These are phyloP conservation scores for Craterocephalus amniculus DNA, from an alignment of 2,797 vertebrate genomes.

Conservation along the genomic window DNA sequence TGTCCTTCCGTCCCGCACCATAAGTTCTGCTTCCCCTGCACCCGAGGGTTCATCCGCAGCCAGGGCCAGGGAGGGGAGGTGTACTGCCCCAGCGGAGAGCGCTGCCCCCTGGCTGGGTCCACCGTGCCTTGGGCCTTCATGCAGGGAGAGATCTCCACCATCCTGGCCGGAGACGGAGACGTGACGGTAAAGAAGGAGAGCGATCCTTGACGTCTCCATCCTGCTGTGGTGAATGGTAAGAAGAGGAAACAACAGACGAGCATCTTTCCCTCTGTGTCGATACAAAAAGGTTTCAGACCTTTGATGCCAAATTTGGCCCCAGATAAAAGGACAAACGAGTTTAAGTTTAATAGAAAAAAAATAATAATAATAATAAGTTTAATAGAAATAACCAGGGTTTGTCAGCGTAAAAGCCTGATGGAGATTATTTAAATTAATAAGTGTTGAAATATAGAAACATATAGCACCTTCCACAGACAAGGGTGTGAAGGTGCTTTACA, in stretches of 20 bases:
- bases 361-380: too few species aligned
- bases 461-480: too few species aligned
- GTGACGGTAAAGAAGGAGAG: slow-evolving; percentile 93
- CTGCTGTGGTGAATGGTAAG: slow-evolving; percentile 66
- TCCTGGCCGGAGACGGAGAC: slow-evolving; percentile 88
- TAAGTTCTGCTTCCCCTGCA: slow-evolving; percentile 95
- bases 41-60: slow-evolving; percentile 89
- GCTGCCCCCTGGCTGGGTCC: slow-evolving; percentile 90
- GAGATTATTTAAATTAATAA: too few species aligned
- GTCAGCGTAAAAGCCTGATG: too few species aligned
- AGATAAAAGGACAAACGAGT: too few species aligned
- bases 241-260: background rate
- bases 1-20: slow-evolving; percentile 89
- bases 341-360: too few species aligned
- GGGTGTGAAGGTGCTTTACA: too few species aligned
- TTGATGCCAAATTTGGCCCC: background rate
- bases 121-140: slow-evolving; percentile 93
- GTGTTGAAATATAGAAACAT: too few species aligned
- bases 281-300: background rate
- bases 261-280: background rate
- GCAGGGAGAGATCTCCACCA: slow-evolving; percentile 93
- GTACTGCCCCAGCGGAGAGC: slow-evolving; percentile 92
- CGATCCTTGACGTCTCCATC: slow-evolving; percentile 83
- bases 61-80: slow-evolving; percentile 89
- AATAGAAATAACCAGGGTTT: too few species aligned